These are phyloP conservation scores for Crypturellus tataupa DNA, from an alignment of 2,797 vertebrate genomes.

Conservation along the genomic window DNA sequence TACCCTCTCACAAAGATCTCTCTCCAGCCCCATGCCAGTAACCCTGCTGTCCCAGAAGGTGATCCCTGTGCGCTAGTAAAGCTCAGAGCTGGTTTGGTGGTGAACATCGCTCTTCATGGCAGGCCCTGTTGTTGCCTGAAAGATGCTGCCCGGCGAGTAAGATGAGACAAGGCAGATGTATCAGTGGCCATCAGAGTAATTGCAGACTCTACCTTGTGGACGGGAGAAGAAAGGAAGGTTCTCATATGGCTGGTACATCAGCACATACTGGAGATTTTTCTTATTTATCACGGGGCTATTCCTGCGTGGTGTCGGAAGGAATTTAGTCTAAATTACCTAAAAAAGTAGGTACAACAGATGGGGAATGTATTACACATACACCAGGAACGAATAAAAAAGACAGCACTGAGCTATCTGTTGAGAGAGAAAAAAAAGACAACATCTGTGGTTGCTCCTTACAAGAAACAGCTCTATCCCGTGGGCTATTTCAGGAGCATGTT, in stretches of 20 bases:
- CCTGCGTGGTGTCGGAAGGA: not conserved
- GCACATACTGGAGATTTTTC: not conserved
- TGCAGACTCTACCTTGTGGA: not conserved
- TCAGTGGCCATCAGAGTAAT: not conserved
- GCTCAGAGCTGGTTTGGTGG: not conserved
- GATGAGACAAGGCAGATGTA: not conserved
- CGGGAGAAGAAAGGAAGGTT: not conserved
- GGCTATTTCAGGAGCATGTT: not conserved
- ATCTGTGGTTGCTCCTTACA: not conserved
- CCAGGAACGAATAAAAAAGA: not conserved
- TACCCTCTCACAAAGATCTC: not conserved
- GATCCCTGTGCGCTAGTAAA: not conserved
- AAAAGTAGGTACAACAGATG: not conserved
- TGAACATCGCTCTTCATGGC: fast-evolving
- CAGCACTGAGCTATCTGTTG: not conserved
- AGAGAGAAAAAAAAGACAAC: not conserved
- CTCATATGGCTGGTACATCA: not conserved
- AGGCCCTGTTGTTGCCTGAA: not conserved
- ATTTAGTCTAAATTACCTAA: not conserved
- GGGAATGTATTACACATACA: not conserved
- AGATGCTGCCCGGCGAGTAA: not conserved
- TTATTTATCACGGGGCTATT: not conserved
- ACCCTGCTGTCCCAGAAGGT: not conserved
- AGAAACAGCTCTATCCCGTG: not conserved
- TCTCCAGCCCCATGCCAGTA: not conserved